Conservation (phyloP, 2,888 invertebrate species). For the Agrilus biguttatus region DNA sequence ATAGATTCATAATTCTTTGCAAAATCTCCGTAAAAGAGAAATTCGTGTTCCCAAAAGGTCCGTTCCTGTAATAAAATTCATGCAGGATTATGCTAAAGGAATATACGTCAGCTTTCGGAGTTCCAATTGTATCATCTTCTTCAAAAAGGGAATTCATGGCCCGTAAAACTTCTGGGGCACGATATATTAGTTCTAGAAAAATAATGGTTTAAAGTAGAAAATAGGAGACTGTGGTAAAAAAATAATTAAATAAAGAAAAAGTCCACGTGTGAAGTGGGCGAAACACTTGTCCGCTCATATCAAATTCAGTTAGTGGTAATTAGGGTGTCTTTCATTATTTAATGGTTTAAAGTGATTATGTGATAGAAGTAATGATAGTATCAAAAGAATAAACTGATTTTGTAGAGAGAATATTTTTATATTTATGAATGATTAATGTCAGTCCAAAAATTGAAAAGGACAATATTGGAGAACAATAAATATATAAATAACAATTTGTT, state of each 20-base stretch:
- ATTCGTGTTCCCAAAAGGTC: constrained; percentile 64
- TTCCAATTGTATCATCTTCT: constrained; percentile 31
- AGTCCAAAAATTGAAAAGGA: too few relatives aligned
- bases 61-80: constrained; percentile 73
- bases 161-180: constrained; percentile 66
- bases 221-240: too few relatives aligned
- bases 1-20: constrained; percentile 40
- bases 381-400: constrained; percentile 5
- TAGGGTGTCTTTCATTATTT: too few relatives aligned
- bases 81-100: constrained; percentile 80
- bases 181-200: constrained; percentile 54
- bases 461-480: too few relatives aligned
- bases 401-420: background rate
- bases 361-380: too few relatives aligned
- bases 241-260: too few relatives aligned
- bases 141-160: constrained; percentile 25
- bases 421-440: too few relatives aligned
- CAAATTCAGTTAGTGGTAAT: too few relatives aligned
- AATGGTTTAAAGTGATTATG: background rate
- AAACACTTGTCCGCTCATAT: too few relatives aligned
- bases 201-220: background rate
- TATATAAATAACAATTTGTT: too few relatives aligned
- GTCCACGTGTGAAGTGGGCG: too few relatives aligned
- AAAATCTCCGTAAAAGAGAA: constrained; percentile 54
- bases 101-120: constrained; percentile 70